Evolutionary conservation across 2,888 invertebrate species (phyloP), one percentile per base, ranked within the genome.

Genomic region (Heteropelma amictum): DNA sequence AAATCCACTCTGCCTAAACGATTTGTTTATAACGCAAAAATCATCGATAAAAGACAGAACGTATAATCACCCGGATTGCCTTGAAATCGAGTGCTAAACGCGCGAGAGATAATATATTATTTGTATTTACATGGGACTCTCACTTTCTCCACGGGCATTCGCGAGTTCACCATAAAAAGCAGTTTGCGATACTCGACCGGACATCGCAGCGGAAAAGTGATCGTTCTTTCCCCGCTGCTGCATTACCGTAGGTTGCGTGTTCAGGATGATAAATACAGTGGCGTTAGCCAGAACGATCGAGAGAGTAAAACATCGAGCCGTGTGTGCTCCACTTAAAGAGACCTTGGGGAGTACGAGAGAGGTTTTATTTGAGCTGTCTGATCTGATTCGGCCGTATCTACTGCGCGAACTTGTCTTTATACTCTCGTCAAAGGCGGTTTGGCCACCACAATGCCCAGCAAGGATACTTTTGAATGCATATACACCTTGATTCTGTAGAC

Each of bases 301-400:
- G 72, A 69, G 60, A 71, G 60, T 28, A 69, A 58, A 49, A 38
- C 30, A 28, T 5, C 30, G 40, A 65, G 60, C 64, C 47, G 26
- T 49, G 53, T 53, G 23, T 68, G 69, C 56, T 69, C 72, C 17
- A 77, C 69, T 77, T 75, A 58, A 70, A 47, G 56, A 65, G 72
- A 72, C 77, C 69, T 77, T 75, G 75, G 54, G 65, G 61, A 53
- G 40, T 65, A 72, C 61, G 42, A 69, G 72, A 72, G 51, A 64
- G 68, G 71, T 60, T 74, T 74, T 68, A 42, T 51, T 74, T 60
- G 53, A 45, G 64, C 26, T 63, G 56, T 64, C 68, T 35, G 69
- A 58, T 69, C 63, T 51, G 33, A 12, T 56, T 63, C 40, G 63
- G 7, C 33, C 23, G 35, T 61, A 35, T 70, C 61, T 54, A 69